Conservation (phyloP, 2,888 invertebrate species). For the Neoitamus cyanurus region DNA sequence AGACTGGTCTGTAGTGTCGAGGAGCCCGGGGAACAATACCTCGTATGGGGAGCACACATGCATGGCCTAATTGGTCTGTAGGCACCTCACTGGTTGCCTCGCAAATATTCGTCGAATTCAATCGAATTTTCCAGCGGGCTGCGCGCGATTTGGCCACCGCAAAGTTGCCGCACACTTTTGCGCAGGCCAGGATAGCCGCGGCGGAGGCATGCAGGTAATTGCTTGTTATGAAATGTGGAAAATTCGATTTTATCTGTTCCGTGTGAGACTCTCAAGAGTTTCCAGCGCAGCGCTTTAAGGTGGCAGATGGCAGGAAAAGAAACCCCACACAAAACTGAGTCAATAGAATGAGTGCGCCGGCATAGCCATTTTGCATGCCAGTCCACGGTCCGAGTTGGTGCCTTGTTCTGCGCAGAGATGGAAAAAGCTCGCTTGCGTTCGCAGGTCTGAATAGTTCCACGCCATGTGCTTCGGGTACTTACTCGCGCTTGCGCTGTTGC, state of each 20-base stretch:
- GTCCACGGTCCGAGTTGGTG: background rate
- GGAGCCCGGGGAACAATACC: background rate
- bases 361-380: background rate
- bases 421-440: background rate
- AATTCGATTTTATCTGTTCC: constrained; percentile 36
- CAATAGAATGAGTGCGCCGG: background rate
- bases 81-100: background rate
- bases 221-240: constrained; percentile 38
- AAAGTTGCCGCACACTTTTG: background rate
- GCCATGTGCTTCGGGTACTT: background rate
- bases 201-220: constrained; percentile 9
- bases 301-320: constrained; percentile 27
- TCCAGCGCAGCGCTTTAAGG: background rate
- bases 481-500: background rate
- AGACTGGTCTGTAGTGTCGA: background rate
- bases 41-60: background rate
- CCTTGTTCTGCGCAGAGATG: background rate
- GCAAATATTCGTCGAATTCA: background rate
- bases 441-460: background rate
- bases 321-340: constrained; percentile 4
- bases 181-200: background rate
- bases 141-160: background rate
- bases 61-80: background rate
- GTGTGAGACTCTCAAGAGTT: constrained; percentile 28
- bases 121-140: background rate